phyloP scores from a whole-genome alignment of 2,888 invertebrate genomes.

The Melipona beecheii region DNA sequence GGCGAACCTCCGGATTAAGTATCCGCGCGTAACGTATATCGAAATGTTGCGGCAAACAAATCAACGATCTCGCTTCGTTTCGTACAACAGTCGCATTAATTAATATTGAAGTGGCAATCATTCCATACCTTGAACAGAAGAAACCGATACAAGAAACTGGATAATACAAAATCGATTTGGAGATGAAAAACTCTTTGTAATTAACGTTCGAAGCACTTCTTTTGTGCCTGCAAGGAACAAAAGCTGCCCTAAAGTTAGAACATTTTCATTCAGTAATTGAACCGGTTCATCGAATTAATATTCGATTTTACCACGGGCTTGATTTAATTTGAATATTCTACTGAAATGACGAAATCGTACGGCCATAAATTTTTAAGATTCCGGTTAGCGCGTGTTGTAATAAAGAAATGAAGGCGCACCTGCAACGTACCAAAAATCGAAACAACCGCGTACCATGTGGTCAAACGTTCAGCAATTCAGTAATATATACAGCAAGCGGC shows the following conservation, averaged over 20 bases:
- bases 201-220: conserved; percentile 71
- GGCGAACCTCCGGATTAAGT: background rate
- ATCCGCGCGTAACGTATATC: background rate
- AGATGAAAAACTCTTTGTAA: conserved; percentile 77
- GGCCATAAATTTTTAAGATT: conserved; percentile 70
- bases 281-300: conserved; percentile 70
- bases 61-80: background rate
- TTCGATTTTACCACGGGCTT: conserved; percentile 69
- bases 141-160: conserved; percentile 60
- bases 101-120: conserved; percentile 75
- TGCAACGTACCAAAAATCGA: conserved; percentile 62
- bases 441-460: conserved; percentile 53
- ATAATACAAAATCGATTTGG: conserved; percentile 71
- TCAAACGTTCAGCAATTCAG: conserved; percentile 67
- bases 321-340: conserved; percentile 75
- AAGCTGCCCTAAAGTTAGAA: conserved; percentile 47
- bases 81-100: conserved; percentile 70
- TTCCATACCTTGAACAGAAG: conserved; percentile 69
- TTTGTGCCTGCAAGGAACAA: conserved; percentile 42
- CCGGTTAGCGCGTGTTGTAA: conserved; percentile 61
- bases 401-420: conserved; percentile 70
- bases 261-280: conserved; percentile 72
- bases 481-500: conserved; percentile 63
- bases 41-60: conserved; percentile 21
- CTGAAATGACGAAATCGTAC: conserved; percentile 64